A percentile compares a stretch with the other conserved stretches of the same genome.
Conservation (phyloP, 2,888 invertebrate genomes). For the Xylota sylvarum region DNA sequence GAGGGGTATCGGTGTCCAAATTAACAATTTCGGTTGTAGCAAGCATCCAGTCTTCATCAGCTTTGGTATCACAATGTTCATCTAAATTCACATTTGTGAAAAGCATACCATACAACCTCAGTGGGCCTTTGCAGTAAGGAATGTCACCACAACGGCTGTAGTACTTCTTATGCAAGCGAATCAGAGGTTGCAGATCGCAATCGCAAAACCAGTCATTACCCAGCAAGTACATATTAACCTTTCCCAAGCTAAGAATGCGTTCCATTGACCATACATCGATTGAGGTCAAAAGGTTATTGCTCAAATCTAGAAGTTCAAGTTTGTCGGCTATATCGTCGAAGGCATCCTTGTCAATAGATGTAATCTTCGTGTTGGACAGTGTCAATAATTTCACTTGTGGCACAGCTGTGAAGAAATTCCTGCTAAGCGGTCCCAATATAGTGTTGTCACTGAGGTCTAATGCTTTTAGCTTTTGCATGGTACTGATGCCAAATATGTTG, state of each 20-base stretch:
- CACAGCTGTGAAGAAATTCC: conserved; percentile 78
- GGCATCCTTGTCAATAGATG: conserved; percentile 79
- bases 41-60: neutral
- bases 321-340: conserved; percentile 78
- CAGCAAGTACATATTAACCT: conserved; percentile 78
- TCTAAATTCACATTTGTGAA: conserved; percentile 71
- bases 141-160: conserved; percentile 79
- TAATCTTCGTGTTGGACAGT: conserved; percentile 79
- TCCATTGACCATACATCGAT: conserved; percentile 74
- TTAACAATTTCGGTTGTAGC: neutral
- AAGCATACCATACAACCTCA: conserved; percentile 77
- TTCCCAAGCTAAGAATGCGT: conserved; percentile 63
- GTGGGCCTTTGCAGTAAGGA: conserved; percentile 80
- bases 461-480: conserved; percentile 78
- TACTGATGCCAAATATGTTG: conserved; percentile 79
- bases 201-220: conserved; percentile 81
- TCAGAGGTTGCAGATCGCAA: conserved; percentile 78
- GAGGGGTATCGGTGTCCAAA: neutral
- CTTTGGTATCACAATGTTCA: conserved; percentile 1
- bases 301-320: conserved; percentile 80
- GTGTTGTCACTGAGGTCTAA: conserved; percentile 81
- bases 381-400: conserved; percentile 79
- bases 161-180: conserved; percentile 75
- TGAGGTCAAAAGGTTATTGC: conserved; percentile 79
- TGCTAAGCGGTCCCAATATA: conserved; percentile 78